A percentile compares a stretch with the other conserved stretches of the same genome.
Evolutionary conservation across 2,888 invertebrate species (phyloP).

Genomic region (Chorisops tibialis): DNA sequence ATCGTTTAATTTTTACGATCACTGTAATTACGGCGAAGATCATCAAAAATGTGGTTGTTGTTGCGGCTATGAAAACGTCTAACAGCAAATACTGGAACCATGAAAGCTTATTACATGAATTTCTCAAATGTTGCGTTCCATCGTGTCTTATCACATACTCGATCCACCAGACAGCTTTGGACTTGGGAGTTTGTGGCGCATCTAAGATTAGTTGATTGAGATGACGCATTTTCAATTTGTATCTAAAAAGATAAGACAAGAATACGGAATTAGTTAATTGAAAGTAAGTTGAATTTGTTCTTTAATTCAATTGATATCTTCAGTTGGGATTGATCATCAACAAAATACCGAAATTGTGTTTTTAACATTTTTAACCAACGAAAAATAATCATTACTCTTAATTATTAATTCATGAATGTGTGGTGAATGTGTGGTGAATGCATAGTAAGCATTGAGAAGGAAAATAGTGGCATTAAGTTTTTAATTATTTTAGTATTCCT

Average conservation of each 20-base stretch:
- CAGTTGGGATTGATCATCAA: no score
- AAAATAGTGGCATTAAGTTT: no score
- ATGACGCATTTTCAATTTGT: conserved; percentile 35
- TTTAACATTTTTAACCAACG: no score
- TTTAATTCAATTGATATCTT: no score
- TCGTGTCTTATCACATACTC: conserved; percentile 39
- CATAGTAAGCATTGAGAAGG: no score
- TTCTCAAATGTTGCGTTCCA: conserved; percentile 36
- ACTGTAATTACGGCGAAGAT: conserved; percentile 12
- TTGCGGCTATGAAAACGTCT: conserved; percentile 35
- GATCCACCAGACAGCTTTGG: conserved; percentile 40
- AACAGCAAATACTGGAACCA: conserved; percentile 39
- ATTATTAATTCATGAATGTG: no score
- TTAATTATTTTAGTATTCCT: no score
- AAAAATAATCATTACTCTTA: no score
- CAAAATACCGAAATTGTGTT: no score
- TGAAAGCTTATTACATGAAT: conserved; percentile 33
- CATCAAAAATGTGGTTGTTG: conserved; percentile 19
- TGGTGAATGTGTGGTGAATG: no score
- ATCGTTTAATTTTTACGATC: conserved; percentile 35
- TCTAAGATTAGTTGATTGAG: conserved; percentile 35
- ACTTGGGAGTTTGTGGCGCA: conserved; percentile 36
- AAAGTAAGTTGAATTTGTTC: conserved; percentile 11
- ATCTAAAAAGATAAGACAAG: conserved; percentile 31
- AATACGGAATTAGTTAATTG: conserved; percentile 3